Percentiles rank a stretch among this genome's conserved stretches.
These are phyloP conservation scores for Pontoporia blainvillei DNA, from an alignment of 2,113 vertebrate genomes.

Conservation along the genomic window DNA sequence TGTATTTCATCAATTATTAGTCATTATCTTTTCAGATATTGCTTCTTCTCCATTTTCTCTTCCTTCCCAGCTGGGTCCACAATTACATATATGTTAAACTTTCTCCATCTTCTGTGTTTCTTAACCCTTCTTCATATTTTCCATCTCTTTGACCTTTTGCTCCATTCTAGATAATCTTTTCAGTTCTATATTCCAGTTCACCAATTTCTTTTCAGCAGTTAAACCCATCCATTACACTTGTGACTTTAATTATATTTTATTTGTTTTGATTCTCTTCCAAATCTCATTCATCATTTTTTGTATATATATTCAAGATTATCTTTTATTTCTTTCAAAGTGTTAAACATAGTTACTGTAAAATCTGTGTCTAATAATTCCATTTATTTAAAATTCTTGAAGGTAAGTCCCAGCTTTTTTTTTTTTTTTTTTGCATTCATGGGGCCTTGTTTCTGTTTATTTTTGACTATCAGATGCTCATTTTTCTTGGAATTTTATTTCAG, in stretches of 20 bases:
- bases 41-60: neutral
- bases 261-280: neutral
- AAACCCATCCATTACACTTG: neutral
- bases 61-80: neutral
- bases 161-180: neutral
- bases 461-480: neutral
- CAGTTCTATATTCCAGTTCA: neutral
- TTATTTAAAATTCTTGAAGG: neutral
- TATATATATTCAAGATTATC: neutral
- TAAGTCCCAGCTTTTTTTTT: neutral
- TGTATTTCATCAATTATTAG: neutral
- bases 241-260: neutral
- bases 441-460: neutral
- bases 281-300: neutral
- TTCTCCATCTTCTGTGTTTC: neutral
- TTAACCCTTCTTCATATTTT: neutral
- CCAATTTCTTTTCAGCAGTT: neutral
- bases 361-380: neutral
- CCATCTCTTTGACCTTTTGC: neutral
- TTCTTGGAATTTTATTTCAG: neutral
- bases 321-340: neutral
- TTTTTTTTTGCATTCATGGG: neutral
- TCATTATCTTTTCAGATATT: neutral
- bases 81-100: neutral
- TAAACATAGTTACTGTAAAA: neutral